Conservation (phyloP, 2,888 invertebrate genomes). For the Xestoiulus laeticollis region DNA sequence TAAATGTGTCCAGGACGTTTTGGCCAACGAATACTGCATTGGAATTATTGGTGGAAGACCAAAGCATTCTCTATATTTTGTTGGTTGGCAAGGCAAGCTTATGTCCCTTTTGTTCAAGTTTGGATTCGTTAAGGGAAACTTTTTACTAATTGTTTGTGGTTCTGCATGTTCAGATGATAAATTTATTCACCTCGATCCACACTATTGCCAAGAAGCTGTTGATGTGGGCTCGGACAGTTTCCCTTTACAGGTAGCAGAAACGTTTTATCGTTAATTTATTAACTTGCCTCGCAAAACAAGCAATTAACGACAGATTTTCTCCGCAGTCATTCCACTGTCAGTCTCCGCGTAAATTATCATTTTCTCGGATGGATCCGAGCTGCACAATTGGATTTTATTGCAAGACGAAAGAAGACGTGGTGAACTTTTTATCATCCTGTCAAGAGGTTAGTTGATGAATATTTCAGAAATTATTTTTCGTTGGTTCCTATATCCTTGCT, state of each 20-base stretch:
- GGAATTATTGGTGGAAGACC: slow-evolving; percentile 94
- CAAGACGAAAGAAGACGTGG: slow-evolving; percentile 77
- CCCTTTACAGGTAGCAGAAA: slow-evolving; percentile 64
- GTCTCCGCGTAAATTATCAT: slow-evolving; percentile 83
- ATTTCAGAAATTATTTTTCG: background rate
- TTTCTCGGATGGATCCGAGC: slow-evolving; percentile 89
- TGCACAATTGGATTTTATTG: slow-evolving; percentile 92
- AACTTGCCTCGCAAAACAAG: background rate
- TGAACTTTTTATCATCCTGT: slow-evolving; percentile 70
- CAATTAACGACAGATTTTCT: background rate
- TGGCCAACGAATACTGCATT: slow-evolving; percentile 83
- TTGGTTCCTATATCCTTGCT: too few relatives aligned
- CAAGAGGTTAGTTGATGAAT: slow-evolving; percentile 46
- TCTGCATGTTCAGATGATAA: slow-evolving; percentile 75
- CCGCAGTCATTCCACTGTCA: slow-evolving; percentile 74
- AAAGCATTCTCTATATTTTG: slow-evolving; percentile 91
- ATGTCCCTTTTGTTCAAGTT: background rate
- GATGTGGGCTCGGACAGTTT: slow-evolving; percentile 84
- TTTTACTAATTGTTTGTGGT: background rate
- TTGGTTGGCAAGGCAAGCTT: slow-evolving; percentile 81
- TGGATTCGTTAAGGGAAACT: background rate
- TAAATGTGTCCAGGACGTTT: slow-evolving; percentile 80
- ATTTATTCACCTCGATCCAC: slow-evolving; percentile 91
- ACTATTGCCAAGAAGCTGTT: slow-evolving; percentile 91
- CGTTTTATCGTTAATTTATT: background rate